These are phyloP conservation scores for Penaeus chinensis DNA, from an alignment of 1,140 invertebrate species.

Conservation along the genomic window DNA sequence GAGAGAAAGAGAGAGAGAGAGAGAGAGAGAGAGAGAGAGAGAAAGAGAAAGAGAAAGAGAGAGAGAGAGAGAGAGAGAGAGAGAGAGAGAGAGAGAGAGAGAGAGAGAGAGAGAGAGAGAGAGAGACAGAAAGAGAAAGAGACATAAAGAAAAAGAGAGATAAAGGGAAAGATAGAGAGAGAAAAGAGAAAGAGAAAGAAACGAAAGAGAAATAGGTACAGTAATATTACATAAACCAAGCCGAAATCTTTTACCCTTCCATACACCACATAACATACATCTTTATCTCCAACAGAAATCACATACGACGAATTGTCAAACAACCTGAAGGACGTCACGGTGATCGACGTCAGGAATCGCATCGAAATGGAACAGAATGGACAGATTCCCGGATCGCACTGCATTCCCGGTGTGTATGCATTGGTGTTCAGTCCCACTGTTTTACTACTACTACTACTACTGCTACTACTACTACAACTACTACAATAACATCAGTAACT, in stretches of 20 bases:
- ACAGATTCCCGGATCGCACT: conserved; percentile 53
- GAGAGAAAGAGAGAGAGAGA: no score
- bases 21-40: no score
- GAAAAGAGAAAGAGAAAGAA: neutral
- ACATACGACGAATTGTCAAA: conserved; percentile 42
- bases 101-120: no score
- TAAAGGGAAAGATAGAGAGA: no score
- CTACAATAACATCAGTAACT: no score
- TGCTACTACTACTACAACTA: no score
- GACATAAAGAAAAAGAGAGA: no score
- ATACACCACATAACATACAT: neutral
- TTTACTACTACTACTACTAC: no score
- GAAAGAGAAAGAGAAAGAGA: no score
- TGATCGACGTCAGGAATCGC: conserved; percentile 59
- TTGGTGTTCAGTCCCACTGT: neutral
- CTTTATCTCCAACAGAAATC: conserved; percentile 11
- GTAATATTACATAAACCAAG: neutral
- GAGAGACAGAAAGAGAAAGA: no score
- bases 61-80: no score
- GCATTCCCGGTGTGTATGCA: conserved; percentile 41
- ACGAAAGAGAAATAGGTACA: neutral
- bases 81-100: no score
- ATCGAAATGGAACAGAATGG: conserved; percentile 36
- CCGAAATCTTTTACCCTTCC: neutral
- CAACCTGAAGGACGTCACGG: conserved; percentile 10